Evolutionary conservation across 2,888 invertebrate genomes (phyloP).

Genomic region (Hipparchia sbordonii): DNA sequence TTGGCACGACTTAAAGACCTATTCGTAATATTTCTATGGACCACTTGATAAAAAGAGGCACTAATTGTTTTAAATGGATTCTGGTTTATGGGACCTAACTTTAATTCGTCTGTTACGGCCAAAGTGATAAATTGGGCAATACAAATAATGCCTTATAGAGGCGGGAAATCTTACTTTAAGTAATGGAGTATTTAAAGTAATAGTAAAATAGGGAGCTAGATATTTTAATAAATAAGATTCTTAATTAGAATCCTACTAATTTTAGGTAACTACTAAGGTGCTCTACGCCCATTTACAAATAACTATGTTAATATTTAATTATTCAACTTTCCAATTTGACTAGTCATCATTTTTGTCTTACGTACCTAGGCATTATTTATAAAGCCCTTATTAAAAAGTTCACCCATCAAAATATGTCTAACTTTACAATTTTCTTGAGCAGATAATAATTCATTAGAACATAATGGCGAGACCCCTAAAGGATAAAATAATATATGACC

Average conservation of each 20-base stretch:
- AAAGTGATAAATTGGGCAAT: not conserved
- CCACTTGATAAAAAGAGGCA: slow-evolving; percentile 44
- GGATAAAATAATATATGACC: not conserved
- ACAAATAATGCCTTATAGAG: not conserved
- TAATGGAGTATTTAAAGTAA: too few relatives aligned
- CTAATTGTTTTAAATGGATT: slow-evolving; percentile 43
- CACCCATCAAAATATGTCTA: not conserved
- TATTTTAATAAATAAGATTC: not conserved
- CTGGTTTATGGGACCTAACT: slow-evolving; percentile 12
- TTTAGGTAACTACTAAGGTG: too few relatives aligned
- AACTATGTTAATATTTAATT: not conserved
- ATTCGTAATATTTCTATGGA: slow-evolving; percentile 8
- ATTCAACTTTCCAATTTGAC: too few relatives aligned
- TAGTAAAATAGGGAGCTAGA: not conserved
- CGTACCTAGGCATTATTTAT: not conserved
- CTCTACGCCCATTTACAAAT: too few relatives aligned
- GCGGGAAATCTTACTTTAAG: not conserved
- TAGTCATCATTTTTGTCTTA: not conserved
- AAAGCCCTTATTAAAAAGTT: not conserved
- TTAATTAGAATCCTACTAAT: not conserved
- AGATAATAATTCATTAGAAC: slow-evolving; percentile 8
- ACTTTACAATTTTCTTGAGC: slow-evolving; percentile 16
- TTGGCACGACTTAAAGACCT: not conserved
- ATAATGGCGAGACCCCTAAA: slow-evolving; percentile 3
- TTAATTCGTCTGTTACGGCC: not conserved